Evolutionary conservation across 2,113 vertebrate genomes (phyloP).

Genomic region (Daphoenositta chrysoptera): DNA sequence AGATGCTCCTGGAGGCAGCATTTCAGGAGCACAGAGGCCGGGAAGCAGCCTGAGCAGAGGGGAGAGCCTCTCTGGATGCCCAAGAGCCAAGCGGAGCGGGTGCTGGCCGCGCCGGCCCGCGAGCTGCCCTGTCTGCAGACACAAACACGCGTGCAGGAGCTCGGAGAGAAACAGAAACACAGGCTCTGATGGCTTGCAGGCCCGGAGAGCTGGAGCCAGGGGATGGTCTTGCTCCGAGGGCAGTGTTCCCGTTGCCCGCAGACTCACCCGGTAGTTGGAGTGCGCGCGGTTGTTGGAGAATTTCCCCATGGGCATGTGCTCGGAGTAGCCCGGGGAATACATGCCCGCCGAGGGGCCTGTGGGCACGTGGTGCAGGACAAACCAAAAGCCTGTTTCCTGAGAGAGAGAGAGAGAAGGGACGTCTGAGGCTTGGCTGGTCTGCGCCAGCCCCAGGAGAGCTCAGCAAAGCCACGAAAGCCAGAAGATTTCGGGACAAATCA

Average conservation of each 20-base stretch:
- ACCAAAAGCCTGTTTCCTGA: slow-evolving; percentile 98
- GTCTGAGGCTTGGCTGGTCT: background rate
- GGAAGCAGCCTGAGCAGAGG: background rate
- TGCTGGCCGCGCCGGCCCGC: background rate
- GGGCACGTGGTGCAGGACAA: slow-evolving; percentile 93
- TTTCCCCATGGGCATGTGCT: slow-evolving; percentile 88
- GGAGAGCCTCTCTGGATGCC: background rate
- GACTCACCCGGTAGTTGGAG: slow-evolving; percentile 94
- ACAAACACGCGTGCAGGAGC: background rate
- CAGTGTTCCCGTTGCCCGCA: background rate
- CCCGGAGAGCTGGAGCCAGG: background rate
- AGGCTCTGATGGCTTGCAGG: background rate
- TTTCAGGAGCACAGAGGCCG: background rate
- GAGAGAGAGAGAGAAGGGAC: background rate
- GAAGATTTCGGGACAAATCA: background rate
- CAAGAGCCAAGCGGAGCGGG: background rate
- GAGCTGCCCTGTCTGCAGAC: background rate
- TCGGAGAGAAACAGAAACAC: background rate
- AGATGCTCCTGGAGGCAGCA: slow-evolving; percentile 8
- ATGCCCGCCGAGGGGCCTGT: slow-evolving; percentile 90
- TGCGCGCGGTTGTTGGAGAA: slow-evolving; percentile 95
- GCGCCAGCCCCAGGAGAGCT: background rate
- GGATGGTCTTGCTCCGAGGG: background rate
- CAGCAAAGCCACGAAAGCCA: background rate
- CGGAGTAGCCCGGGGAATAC: slow-evolving; percentile 88